Base-by-base conservation (phyloP, 2,113 vertebrate species). In the Rhinopomastus cyanomelas region DNA sequence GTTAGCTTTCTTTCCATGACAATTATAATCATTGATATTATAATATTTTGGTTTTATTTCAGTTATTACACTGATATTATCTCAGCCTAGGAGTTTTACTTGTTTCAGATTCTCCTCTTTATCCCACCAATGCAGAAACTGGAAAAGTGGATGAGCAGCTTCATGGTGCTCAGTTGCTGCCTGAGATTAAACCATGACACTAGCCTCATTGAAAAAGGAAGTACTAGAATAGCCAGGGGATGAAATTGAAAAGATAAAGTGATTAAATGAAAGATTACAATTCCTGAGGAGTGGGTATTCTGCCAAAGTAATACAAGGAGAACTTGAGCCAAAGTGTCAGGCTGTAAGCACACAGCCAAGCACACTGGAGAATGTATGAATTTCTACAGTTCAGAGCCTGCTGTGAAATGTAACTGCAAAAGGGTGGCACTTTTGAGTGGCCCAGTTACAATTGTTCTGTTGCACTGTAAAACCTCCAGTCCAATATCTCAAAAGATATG, bases 191-290 rank as follows among this genome's bases (percentile, higher is more conserved):
- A 51, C 32, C 66, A 37, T 27, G 18, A 20, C 66, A 79, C 46
- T 74, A 81, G 48, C 85, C 95, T 94, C 83, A 96, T 94, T 95
- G 91, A 88, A 92, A 94, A 90, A 68, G 68, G 74, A 90, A 84
- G 79, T 84, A 84, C 93, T 84, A 80, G 71, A 66, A 46, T 42
- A 81, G 79, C 26, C 79, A 84, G 48, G 72, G 81, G 84, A n/a
- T 75, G 44, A 87, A 90, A 75, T 26, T 69, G 59, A 60, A 91
- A 83, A 88, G 67, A 95, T 74, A 89, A 84, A 83, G 80, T 46
- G 74, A 85, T 92, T 83, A 87, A 92, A 79, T 83, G 52, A 75
- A 81, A 88, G 32, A 76, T 76, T 89, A 59, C 56, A 8, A 34
- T 88, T 92, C 30, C 62, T 72, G 73, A 86, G 78, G 66, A n/a